phyloP scores from a whole-genome alignment of 2,113 vertebrate genomes.

The Sinosuthora webbiana region DNA sequence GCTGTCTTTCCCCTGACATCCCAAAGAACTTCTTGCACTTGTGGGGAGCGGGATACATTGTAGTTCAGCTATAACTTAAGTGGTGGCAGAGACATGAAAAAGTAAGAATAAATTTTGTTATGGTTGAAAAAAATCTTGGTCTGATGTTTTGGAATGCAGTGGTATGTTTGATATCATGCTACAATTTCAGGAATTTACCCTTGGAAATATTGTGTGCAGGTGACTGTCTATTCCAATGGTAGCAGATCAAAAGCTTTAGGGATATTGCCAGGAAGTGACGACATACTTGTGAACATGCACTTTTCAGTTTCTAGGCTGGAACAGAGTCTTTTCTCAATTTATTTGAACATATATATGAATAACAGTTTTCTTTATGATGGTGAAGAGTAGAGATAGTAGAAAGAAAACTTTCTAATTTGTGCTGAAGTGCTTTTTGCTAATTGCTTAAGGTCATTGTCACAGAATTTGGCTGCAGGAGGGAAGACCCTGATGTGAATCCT shows the following conservation, averaged over 20 bases:
- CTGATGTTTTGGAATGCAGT: neutral
- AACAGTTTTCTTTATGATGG: neutral
- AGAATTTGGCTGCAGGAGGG: neutral
- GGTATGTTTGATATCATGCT: fast-evolving
- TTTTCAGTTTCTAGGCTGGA: neutral
- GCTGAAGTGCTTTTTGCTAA: neutral
- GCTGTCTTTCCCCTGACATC: neutral
- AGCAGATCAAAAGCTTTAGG: neutral
- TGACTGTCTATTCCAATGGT: neutral
- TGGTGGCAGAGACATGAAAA: neutral
- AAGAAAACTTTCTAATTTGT: neutral
- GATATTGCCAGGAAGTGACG: neutral
- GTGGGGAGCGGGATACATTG: neutral
- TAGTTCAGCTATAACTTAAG: neutral
- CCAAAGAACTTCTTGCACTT: neutral
- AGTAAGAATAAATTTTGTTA: neutral
- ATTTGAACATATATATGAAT: neutral
- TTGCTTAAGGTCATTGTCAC: neutral
- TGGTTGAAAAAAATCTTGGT: neutral
- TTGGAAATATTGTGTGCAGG: fast-evolving
- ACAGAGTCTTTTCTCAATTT: neutral
- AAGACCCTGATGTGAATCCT: fast-evolving
- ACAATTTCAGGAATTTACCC: neutral
- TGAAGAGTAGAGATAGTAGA: neutral
- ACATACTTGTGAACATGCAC: fast-evolving